These are phyloP conservation scores for Dendrolimus punctatus DNA, from an alignment of 1,140 invertebrate species.

Conservation along the genomic window DNA sequence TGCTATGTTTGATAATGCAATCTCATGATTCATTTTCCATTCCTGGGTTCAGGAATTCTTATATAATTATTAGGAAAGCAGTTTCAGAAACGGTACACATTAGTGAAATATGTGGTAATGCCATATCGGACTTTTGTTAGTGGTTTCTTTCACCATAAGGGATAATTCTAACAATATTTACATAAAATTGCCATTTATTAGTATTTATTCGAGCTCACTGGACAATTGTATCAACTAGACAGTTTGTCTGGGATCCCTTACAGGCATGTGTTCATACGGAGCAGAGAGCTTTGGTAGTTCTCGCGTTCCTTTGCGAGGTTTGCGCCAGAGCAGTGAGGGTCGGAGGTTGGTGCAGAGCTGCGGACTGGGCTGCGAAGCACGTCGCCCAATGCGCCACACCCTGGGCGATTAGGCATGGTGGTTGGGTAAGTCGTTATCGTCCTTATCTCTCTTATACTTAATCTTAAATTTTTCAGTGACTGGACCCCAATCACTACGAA, in stretches of 20 bases:
- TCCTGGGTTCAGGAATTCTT: background rate
- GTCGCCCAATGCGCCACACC: conserved; percentile 58
- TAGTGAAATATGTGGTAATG: too few species aligned
- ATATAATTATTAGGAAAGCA: too few species aligned
- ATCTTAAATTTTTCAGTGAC: too few species aligned
- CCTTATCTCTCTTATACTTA: too few species aligned
- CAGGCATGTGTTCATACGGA: conserved; percentile 53
- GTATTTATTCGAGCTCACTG: too few species aligned
- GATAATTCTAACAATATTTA: too few species aligned
- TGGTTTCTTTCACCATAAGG: too few species aligned
- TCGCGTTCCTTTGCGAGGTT: conserved; percentile 58
- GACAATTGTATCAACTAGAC: too few species aligned
- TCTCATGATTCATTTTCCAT: background rate
- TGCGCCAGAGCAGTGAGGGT: conserved; percentile 47
- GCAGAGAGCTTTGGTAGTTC: conserved; percentile 47
- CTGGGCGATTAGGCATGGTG: conserved; percentile 56
- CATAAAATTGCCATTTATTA: too few species aligned
- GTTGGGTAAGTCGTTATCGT: conserved; percentile 38
- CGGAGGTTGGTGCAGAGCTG: conserved; percentile 55
- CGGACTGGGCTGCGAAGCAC: conserved; percentile 56
- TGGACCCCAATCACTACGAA: too few species aligned
- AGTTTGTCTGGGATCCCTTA: conserved; percentile 3
- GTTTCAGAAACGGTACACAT: too few species aligned
- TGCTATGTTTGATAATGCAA: conserved; percentile 4
- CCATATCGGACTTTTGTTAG: too few species aligned